Evolutionary conservation across 2,888 invertebrate genomes (phyloP).

Genomic region (Leptura quadrifasciata): DNA sequence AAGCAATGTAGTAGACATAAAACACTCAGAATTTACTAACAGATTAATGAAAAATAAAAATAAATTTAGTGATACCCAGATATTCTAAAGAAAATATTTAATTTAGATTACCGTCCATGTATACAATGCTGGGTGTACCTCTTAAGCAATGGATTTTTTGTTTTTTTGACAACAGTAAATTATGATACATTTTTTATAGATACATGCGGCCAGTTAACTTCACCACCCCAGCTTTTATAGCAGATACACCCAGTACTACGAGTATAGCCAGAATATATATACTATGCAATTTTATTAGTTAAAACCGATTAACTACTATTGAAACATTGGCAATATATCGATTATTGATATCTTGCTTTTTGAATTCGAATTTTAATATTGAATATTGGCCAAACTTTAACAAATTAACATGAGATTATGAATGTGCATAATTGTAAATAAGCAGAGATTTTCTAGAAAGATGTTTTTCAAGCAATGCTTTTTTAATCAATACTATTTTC

Average conservation of each 20-base stretch:
- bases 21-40: too few relatives aligned
- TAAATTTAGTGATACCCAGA: too few relatives aligned
- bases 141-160: background rate
- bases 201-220: background rate
- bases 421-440: conserved; percentile 20
- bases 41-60: too few relatives aligned
- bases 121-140: too few relatives aligned
- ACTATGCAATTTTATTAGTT: background rate
- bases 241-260: background rate
- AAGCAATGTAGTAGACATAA: too few relatives aligned
- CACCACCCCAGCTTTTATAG: background rate
- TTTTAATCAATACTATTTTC: conserved; percentile 4
- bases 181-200: background rate
- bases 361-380: background rate
- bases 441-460: background rate
- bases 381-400: background rate
- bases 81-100: too few relatives aligned
- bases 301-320: background rate
- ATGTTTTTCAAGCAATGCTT: background rate
- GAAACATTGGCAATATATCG: background rate
- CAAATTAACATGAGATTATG: conserved; percentile 8
- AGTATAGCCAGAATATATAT: background rate
- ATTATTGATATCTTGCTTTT: background rate
- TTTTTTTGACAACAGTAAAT: background rate
- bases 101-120: too few relatives aligned